phyloP scores from a whole-genome alignment of 2,797 vertebrate genomes.

The Scarus forsteni region DNA sequence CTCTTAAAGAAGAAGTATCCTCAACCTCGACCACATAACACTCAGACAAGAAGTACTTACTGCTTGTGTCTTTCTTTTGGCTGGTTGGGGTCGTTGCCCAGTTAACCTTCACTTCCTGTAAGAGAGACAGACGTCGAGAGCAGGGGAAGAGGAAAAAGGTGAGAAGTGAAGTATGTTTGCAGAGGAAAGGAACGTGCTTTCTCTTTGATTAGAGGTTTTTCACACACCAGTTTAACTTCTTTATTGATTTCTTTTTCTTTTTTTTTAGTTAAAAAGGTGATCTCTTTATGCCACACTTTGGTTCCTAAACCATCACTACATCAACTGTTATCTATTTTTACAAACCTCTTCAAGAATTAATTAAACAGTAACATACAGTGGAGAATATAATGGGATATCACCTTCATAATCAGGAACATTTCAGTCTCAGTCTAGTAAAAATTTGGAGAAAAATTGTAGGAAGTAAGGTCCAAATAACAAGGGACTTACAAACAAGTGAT shows the following conservation, averaged over 20 bases:
- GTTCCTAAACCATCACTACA: constrained; percentile 64
- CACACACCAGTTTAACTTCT: constrained; percentile 75
- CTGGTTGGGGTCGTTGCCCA: constrained; percentile 99
- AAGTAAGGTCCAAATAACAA: constrained; percentile 86
- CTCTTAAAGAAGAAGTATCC: not conserved
- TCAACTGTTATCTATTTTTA: constrained; percentile 54
- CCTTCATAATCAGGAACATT: constrained; percentile 78
- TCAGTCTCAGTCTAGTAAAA: constrained; percentile 77
- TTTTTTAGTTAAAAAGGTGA: constrained; percentile 36
- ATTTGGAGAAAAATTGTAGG: constrained; percentile 83
- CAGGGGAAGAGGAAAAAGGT: constrained; percentile 51
- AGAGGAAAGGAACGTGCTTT: constrained; percentile 52
- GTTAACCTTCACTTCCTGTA: constrained; percentile 99
- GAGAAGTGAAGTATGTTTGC: constrained; percentile 18
- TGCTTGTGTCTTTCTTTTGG: constrained; percentile 99
- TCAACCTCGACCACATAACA: not conserved
- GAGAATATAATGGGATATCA: constrained; percentile 73
- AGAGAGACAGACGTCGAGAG: constrained; percentile 62
- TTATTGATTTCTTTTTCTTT: constrained; percentile 53
- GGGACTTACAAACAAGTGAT: constrained; percentile 86
- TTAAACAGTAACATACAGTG: constrained; percentile 72
- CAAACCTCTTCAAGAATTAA: constrained; percentile 68
- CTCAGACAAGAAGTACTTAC: constrained; percentile 84
- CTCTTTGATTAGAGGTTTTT: constrained; percentile 70
- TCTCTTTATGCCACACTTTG: constrained; percentile 55